phyloP scores from a whole-genome alignment of 2,113 vertebrate genomes.

The Ceyx cyanopectus region DNA sequence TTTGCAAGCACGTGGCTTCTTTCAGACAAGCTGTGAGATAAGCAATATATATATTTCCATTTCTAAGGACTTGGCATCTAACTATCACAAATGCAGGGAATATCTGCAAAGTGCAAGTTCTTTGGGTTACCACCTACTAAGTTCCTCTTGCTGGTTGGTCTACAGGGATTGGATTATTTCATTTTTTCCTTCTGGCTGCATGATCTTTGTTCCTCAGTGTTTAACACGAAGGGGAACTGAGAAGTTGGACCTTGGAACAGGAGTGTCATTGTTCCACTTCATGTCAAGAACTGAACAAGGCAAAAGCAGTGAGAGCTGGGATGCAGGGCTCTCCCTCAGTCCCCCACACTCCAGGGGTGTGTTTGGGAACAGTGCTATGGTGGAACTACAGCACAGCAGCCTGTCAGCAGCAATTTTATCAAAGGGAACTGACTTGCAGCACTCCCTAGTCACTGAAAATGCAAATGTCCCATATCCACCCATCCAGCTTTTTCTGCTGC shows the following conservation, averaged over 20 bases:
- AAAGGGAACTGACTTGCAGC: background rate
- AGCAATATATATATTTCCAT: background rate
- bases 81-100: background rate
- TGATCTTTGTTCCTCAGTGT: background rate
- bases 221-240: background rate
- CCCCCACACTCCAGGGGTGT: rapidly evolving
- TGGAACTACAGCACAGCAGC: background rate
- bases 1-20: background rate
- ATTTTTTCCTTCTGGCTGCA: background rate
- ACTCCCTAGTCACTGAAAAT: background rate
- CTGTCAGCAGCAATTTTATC: background rate
- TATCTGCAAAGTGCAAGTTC: background rate
- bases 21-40: background rate
- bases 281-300: background rate
- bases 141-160: background rate
- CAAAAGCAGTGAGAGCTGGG: background rate
- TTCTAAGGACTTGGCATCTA: background rate
- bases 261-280: background rate
- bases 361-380: background rate
- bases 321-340: background rate
- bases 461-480: background rate
- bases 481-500: background rate
- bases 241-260: background rate
- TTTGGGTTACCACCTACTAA: background rate
- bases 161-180: background rate